phyloP scores from a whole-genome alignment of 2,888 invertebrate species.

The Machimus rusticus region DNA sequence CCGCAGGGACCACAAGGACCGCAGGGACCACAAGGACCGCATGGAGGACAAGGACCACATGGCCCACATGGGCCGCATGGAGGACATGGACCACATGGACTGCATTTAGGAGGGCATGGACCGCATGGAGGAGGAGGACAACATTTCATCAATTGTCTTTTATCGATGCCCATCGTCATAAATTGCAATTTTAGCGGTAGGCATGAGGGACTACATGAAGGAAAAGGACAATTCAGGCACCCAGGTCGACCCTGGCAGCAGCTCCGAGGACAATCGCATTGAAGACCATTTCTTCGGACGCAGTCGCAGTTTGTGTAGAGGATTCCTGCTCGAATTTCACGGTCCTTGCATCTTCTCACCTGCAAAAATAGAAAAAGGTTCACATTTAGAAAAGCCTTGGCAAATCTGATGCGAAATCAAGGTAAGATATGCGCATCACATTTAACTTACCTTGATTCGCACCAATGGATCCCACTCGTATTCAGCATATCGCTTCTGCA shows the following conservation, averaged over 20 bases:
- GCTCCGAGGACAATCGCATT: constrained; percentile 64
- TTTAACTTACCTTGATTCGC: constrained; percentile 26
- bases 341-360: constrained; percentile 58
- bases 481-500: background rate
- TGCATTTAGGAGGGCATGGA: background rate
- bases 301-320: constrained; percentile 65
- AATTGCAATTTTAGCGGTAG: constrained; percentile 18
- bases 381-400: background rate
- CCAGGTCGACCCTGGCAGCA: constrained; percentile 62
- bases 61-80: background rate
- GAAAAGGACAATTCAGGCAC: constrained; percentile 60
- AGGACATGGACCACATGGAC: background rate
- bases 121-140: background rate
- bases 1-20: background rate
- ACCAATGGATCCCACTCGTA: background rate
- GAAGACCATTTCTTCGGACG: constrained; percentile 65
- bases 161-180: constrained; percentile 41
- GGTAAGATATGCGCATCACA: background rate
- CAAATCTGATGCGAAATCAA: background rate
- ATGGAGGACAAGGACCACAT: background rate
- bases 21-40: background rate
- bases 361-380: constrained; percentile 6
- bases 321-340: constrained; percentile 63
- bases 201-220: constrained; percentile 58
- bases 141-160: background rate